These are phyloP conservation scores for Chironomus tentans DNA, from an alignment of 2,888 invertebrate genomes.

Conservation along the genomic window DNA sequence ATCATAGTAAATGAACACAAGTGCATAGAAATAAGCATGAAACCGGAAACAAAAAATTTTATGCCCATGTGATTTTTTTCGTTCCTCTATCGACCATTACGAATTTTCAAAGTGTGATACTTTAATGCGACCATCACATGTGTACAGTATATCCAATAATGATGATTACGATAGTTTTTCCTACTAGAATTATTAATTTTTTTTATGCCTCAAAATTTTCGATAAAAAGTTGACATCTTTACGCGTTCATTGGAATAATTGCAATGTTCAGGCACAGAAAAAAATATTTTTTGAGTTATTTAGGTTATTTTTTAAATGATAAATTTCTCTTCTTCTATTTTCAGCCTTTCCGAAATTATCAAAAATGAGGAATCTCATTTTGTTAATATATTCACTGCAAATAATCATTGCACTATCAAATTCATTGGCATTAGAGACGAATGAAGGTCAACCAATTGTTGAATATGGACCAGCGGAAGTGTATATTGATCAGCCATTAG, in stretches of 20 bases:
- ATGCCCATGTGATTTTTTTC: slow-evolving; percentile 16
- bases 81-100: background rate
- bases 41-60: slow-evolving; percentile 22
- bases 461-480: slow-evolving; percentile 3
- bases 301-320: background rate
- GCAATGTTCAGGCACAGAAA: background rate
- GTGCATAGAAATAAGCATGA: background rate
- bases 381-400: background rate
- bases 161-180: no score
- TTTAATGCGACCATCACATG: background rate
- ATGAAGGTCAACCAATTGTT: background rate
- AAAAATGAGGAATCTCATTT: background rate
- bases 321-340: background rate
- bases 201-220: background rate
- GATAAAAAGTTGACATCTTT: slow-evolving; percentile 19
- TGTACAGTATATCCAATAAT: no score
- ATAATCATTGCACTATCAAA: background rate
- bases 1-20: background rate
- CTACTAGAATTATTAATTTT: no score
- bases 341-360: background rate
- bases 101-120: background rate
- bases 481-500: slow-evolving; percentile 2
- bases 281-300: background rate
- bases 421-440: background rate
- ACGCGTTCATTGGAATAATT: slow-evolving; percentile 21